These are phyloP conservation scores for Nannospalax galili DNA, from an alignment of 2,113 vertebrate species.

Conservation along the genomic window DNA sequence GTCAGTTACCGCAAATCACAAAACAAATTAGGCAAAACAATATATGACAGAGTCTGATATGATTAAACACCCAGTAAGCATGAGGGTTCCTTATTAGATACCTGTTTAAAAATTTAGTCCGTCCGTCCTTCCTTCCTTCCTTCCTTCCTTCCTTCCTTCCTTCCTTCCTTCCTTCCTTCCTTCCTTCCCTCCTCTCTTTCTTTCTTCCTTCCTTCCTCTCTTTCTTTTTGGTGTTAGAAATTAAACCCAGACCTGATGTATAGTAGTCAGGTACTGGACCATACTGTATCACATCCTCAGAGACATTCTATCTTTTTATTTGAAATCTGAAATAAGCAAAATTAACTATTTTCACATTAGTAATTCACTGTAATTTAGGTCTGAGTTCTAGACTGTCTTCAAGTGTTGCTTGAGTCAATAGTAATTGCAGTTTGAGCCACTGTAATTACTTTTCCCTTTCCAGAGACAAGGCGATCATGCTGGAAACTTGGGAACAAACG, in stretches of 20 bases:
- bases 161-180: no score
- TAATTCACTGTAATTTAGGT: neutral
- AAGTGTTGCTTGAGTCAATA: constrained; percentile 9
- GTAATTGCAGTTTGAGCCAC: neutral
- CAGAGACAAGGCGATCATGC: neutral
- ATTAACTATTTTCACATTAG: neutral
- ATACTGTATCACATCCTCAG: no score
- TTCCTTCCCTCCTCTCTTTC: no score
- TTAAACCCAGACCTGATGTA: neutral
- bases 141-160: no score
- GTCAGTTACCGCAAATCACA: neutral
- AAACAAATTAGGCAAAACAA: neutral
- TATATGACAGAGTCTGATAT: neutral
- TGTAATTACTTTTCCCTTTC: neutral
- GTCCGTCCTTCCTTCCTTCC: no score
- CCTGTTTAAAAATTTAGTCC: neutral
- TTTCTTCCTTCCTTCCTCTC: no score
- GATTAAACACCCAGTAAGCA: neutral
- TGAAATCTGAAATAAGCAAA: neutral
- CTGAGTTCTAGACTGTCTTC: neutral
- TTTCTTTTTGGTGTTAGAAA: no score
- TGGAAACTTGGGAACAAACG: neutral
- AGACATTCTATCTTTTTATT: neutral
- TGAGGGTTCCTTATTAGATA: neutral
- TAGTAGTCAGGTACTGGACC: no score